These are phyloP conservation scores for Sapayoa aenigma DNA, from an alignment of 2,113 vertebrate species.

Conservation along the genomic window DNA sequence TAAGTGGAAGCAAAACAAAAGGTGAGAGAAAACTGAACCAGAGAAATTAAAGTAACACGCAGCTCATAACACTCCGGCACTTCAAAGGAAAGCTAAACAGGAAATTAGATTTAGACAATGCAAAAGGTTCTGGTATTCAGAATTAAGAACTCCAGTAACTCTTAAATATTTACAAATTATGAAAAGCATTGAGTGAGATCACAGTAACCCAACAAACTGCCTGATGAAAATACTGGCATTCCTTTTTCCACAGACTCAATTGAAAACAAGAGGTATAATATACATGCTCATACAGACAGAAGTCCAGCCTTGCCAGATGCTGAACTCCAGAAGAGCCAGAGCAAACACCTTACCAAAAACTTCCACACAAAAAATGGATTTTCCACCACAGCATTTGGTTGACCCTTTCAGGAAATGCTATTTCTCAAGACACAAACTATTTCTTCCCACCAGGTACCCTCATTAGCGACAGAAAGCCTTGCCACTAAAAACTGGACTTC, in stretches of 20 bases:
- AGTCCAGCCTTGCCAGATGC: neutral
- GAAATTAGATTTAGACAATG: neutral
- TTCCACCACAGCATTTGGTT: neutral
- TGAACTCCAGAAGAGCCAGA: neutral
- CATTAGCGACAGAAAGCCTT: neutral
- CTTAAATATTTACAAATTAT: neutral
- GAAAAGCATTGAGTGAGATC: neutral
- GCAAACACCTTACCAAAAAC: neutral
- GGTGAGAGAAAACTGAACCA: neutral
- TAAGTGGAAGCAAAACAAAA: neutral
- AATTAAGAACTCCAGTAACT: neutral
- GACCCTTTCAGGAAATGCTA: neutral
- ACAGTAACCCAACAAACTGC: neutral
- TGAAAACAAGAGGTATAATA: neutral
- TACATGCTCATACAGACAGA: neutral
- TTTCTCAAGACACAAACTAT: neutral
- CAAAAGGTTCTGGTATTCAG: neutral
- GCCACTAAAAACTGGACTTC: neutral
- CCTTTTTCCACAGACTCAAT: neutral
- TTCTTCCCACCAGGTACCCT: neutral
- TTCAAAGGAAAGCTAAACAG: neutral
- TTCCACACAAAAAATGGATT: neutral
- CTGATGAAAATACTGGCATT: neutral
- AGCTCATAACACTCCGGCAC: neutral
- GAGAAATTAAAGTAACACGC: constrained; percentile 4